Conservation (phyloP, 2,797 vertebrate genomes). For the Australoheros facetus region DNA sequence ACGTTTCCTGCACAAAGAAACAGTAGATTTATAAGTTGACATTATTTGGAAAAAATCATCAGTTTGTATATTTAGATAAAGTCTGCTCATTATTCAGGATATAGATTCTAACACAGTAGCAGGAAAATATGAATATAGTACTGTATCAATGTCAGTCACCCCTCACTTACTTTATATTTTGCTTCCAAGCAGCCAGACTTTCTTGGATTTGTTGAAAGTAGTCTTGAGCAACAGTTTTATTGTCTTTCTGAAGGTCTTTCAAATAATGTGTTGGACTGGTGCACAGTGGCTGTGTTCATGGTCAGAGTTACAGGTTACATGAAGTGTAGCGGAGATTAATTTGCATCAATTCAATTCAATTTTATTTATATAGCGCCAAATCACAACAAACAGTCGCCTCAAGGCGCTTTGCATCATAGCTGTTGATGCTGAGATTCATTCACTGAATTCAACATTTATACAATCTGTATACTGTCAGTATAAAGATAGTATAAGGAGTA, state of each 20-base stretch:
- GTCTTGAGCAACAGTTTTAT: neutral
- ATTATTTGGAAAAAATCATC: neutral
- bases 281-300: no score
- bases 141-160: neutral
- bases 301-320: no score
- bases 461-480: no score
- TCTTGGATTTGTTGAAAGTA: neutral
- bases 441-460: no score
- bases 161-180: neutral
- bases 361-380: no score
- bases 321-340: no score
- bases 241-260: neutral
- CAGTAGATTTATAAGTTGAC: neutral
- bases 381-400: no score
- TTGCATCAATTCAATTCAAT: no score
- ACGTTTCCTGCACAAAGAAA: slow-evolving; percentile 33
- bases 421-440: no score
- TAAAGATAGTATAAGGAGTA: no score
- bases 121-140: neutral
- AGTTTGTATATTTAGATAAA: neutral
- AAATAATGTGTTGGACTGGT: no score
- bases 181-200: neutral
- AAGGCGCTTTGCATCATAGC: no score
- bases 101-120: neutral
- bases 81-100: neutral